Conservation (phyloP, 2,888 invertebrate genomes). For the Cryptocheilus praepositus region DNA sequence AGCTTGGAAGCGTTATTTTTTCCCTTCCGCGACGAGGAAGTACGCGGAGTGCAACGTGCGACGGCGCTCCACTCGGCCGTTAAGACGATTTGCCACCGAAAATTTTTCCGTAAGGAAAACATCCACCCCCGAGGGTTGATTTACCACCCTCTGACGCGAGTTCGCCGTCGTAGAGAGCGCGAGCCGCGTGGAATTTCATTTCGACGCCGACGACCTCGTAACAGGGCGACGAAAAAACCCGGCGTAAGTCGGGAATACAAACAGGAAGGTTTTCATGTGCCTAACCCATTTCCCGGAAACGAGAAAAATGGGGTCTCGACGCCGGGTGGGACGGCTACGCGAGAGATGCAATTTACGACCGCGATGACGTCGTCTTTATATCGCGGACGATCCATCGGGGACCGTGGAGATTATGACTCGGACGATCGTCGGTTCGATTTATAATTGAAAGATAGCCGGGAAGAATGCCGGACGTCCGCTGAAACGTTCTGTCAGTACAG, state of each 20-base stretch:
- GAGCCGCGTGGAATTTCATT: slow-evolving; percentile 61
- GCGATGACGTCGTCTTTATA: slow-evolving; percentile 4
- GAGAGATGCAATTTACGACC: slow-evolving; percentile 25
- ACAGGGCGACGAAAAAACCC: slow-evolving; percentile 35
- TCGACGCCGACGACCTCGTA: slow-evolving; percentile 41
- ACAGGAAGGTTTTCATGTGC: slow-evolving; percentile 46
- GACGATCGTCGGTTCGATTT: no score
- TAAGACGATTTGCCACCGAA: slow-evolving; percentile 41
- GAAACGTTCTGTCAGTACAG: no score
- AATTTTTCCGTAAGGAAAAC: slow-evolving; percentile 42
- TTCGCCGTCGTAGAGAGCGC: slow-evolving; percentile 32
- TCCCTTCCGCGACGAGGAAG: no score
- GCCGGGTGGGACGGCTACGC: not conserved
- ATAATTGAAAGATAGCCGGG: no score
- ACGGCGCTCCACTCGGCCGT: not conserved
- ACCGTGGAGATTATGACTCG: not conserved
- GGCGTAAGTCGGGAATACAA: slow-evolving; percentile 46
- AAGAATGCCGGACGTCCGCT: no score
- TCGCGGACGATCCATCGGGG: not conserved
- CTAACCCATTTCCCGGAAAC: slow-evolving; percentile 48
- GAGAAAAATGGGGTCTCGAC: slow-evolving; percentile 41
- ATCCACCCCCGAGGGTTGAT: slow-evolving; percentile 2
- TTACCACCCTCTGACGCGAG: slow-evolving; percentile 21
- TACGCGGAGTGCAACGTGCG: not conserved
- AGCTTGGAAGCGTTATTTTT: no score